Conservation (phyloP, 2,888 invertebrate species). For the Cyclophora albipunctata region DNA sequence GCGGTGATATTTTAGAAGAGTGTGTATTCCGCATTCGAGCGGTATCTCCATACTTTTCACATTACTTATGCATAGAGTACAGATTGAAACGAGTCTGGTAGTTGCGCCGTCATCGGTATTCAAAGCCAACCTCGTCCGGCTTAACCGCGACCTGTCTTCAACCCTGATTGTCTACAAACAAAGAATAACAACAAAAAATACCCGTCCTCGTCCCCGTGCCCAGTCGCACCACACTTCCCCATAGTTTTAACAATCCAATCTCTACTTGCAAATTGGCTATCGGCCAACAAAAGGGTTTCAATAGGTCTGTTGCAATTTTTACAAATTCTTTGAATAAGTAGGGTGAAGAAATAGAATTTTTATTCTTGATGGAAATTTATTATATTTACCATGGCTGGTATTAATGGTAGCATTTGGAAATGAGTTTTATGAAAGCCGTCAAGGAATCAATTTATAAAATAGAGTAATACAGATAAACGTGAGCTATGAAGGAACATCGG, state of each 20-base stretch:
- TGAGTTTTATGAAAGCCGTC: too few relatives aligned
- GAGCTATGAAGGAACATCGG: slow-evolving; percentile 19
- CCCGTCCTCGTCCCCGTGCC: too few relatives aligned
- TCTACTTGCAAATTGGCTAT: slow-evolving; percentile 9
- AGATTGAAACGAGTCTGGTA: slow-evolving; percentile 69
- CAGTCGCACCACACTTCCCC: slow-evolving; percentile 18
- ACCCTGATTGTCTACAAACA: slow-evolving; percentile 61
- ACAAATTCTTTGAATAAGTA: too few relatives aligned
- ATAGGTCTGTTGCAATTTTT: too few relatives aligned
- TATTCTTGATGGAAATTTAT: too few relatives aligned
- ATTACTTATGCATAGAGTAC: slow-evolving; percentile 74
- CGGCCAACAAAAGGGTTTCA: too few relatives aligned
- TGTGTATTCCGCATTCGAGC: slow-evolving; percentile 53
- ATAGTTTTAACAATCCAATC: slow-evolving; percentile 20
- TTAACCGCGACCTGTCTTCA: slow-evolving; percentile 55
- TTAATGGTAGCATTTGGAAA: too few relatives aligned
- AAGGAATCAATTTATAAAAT: slow-evolving; percentile 2
- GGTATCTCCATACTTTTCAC: slow-evolving; percentile 69
- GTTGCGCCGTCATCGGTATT: slow-evolving; percentile 67
- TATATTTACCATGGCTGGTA: too few relatives aligned
- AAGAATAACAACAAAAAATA: slow-evolving; percentile 35
- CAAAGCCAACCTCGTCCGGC: slow-evolving; percentile 53
- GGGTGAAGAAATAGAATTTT: too few relatives aligned
- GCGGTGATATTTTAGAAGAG: slow-evolving; percentile 62
- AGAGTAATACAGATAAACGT: slow-evolving; percentile 9